Base-by-base conservation (phyloP, 2,113 vertebrate genomes). In the Percopsis transmontana region DNA sequence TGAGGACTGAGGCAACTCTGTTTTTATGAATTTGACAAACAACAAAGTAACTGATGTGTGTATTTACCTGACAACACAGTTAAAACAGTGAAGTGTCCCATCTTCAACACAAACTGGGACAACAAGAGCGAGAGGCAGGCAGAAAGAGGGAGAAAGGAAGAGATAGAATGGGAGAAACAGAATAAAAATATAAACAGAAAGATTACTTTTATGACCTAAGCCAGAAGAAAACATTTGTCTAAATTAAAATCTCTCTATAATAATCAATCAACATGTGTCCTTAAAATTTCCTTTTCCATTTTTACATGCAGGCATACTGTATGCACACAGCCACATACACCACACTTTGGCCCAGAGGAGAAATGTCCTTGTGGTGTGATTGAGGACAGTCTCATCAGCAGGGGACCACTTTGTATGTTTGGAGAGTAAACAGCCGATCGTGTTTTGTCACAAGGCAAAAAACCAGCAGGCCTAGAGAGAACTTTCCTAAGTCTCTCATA, bases 1-100 rank as follows among this genome's bases (percentile, higher is more conserved):
- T n/a, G n/a, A n/a, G n/a, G n/a, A n/a, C n/a, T n/a, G n/a, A 33
- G 3, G 3, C 7, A 33, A 33, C 7, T 33, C 1, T 33, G 6
- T 33, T 27, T 5, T 5, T 27, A 27, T 27, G 5, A 2, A 5
- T 27, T 27, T 27, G 27, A 27, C 27, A 27, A 2, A 27, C 27
- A 27, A 27, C 27, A 6, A 33, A 33, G 27, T 33, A 7, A 33
- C 27, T 50, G 14, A 53, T 53, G 11, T 23, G 11, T 54, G 47
- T 56, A 39, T 84, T 89, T 90, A 92, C 92, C 91, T 91, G 91
- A 80, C 27, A 91, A 24, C 40, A 92, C 44, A 57, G 84, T 44
- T 66, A 91, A 66, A 42, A 81, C 47, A 50, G 62, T 76, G 54
- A 87, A 70, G 27, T 57, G 81, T 47, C 75, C 86, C 91, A 93